Conservation (phyloP, 2,888 invertebrate genomes). For the Sinohyriopsis cumingii region DNA sequence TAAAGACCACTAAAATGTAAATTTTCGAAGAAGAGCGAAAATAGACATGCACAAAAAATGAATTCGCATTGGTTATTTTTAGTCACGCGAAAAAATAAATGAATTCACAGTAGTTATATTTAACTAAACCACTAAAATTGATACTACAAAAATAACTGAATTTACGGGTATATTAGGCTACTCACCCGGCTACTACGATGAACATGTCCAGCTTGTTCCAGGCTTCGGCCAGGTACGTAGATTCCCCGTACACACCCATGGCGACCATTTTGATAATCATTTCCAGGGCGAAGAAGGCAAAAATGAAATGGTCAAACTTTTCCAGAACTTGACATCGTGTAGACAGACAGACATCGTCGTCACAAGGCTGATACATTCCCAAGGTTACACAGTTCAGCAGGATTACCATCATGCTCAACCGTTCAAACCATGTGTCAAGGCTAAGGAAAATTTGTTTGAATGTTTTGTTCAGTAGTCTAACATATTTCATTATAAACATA, state of each 20-base stretch:
- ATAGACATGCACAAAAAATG: too few relatives aligned
- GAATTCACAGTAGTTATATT: too few relatives aligned
- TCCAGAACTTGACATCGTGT: slow-evolving; percentile 76
- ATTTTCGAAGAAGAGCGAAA: too few relatives aligned
- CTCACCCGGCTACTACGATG: slow-evolving; percentile 96
- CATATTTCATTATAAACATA: not conserved
- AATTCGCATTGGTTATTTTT: too few relatives aligned
- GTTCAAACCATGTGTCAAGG: slow-evolving; percentile 93
- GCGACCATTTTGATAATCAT: slow-evolving; percentile 99
- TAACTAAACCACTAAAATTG: too few relatives aligned
- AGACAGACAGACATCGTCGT: slow-evolving; percentile 80
- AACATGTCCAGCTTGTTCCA: slow-evolving; percentile 99
- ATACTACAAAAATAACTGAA: not conserved
- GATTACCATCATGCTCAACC: slow-evolving; percentile 98
- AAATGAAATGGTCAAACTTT: slow-evolving; percentile 98
- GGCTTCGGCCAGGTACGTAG: slow-evolving; percentile 96
- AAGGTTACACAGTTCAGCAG: slow-evolving; percentile 98
- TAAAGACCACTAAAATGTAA: too few relatives aligned
- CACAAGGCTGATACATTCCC: slow-evolving; percentile 99
- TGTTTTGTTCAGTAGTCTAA: not conserved
- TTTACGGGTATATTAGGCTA: slow-evolving; percentile 26
- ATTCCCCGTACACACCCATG: slow-evolving; percentile 91
- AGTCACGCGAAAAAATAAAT: too few relatives aligned
- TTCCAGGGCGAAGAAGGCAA: slow-evolving; percentile 97
- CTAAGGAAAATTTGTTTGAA: slow-evolving; percentile 58